Base-by-base conservation (phyloP, 1,140 invertebrate genomes). In the Gonioctena quinquepunctata region DNA sequence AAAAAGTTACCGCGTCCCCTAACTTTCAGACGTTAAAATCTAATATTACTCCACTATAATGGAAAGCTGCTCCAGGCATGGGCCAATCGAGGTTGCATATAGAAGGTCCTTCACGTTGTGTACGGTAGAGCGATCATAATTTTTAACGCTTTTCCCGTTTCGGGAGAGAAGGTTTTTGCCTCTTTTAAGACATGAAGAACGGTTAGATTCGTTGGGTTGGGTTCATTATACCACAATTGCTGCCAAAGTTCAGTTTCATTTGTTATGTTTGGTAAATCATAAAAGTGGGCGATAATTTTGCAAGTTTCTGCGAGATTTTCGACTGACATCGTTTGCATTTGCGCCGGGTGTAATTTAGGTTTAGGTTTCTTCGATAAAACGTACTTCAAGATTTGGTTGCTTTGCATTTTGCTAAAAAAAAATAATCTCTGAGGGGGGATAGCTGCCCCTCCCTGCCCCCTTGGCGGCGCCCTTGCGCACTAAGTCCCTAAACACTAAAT, bases 281-380 rank as follows among this genome's bases (percentile, higher is more conserved):
- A 42, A 42, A 62, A 42, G 5, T 62, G 60, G 42, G 60, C 60
- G 60, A 62, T 42, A 42, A 27, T 28, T 42, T 48, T 19, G 42
- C 28, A 62, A 62, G 33, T 48, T 62, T 48, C 28, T 62, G 60
- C 42, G 60, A 62, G 60, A 62, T 62, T 62, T 62, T 62, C 28
- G 16, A 62, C 60, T 18, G 26, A 62, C 28, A 62, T 62, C 26
- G 28, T 62, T 62, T 42, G 60, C 64, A 71, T 68, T 48, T 68
- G 61, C 18, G 66, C 42, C 6, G 59, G 56, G 23, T 42, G 33
- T 42, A 68, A 48, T 28, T 64, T 68, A 21, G 25, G 50, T 68
- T 64, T 68, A 50, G 54, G 19, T 70, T 59, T 69, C 69, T 70
- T 48, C 63, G 16, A 18, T 22, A 66, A 71, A 71, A 19, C 69